Conservation (phyloP, 2,113 vertebrate genomes). For the Equus quagga region DNA sequence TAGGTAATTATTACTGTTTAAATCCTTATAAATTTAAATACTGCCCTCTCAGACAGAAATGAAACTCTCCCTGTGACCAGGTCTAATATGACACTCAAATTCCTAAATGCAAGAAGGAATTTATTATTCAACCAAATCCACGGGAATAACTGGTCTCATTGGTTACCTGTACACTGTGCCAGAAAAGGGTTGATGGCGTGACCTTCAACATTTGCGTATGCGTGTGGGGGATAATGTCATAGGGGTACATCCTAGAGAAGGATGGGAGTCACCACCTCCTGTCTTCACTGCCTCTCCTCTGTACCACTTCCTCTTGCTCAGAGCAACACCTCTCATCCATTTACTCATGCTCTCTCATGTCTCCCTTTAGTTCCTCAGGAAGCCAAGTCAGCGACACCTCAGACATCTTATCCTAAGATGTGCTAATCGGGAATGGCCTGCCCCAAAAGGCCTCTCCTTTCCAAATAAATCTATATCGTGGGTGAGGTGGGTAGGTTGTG, state of each 20-base stretch:
- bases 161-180: neutral
- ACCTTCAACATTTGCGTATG: no score
- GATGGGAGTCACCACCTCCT: rapidly evolving
- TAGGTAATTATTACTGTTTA: neutral
- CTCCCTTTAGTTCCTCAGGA: neutral
- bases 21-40: neutral
- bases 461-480: neutral
- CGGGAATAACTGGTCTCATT: neutral
- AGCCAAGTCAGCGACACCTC: neutral
- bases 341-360: rapidly evolving
- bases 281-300: no score
- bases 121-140: neutral
- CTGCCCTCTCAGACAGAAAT: neutral
- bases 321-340: rapidly evolving
- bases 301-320: neutral
- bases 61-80: neutral
- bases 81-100: neutral
- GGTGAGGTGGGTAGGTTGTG: constrained; percentile 65
- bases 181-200: no score
- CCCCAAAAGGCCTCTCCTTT: neutral
- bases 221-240: no score
- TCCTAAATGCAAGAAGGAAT: neutral
- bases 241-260: neutral
- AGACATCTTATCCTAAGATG: neutral
- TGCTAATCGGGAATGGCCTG: rapidly evolving